A percentile compares a stretch with the other conserved stretches of the same genome.
Conservation (phyloP, 1,140 invertebrate genomes). For the Hydropsyche tenuis region DNA sequence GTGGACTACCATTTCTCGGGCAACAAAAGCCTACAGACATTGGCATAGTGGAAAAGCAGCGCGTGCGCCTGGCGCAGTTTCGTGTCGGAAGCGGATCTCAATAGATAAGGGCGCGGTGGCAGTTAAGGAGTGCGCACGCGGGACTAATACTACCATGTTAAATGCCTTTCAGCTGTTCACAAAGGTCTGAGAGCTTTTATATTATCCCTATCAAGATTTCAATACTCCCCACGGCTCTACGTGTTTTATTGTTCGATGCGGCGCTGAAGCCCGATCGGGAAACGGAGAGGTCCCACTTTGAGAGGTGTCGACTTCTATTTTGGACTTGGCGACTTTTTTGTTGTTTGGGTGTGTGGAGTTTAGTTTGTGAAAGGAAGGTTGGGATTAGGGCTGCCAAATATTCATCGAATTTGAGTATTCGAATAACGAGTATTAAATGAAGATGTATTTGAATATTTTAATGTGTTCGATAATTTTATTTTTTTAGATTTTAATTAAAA, state of each 20-base stretch:
- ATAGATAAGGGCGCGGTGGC: slow-evolving; percentile 25
- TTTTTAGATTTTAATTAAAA: no score
- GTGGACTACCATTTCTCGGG: no score
- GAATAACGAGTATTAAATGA: no score
- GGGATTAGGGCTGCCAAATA: no score
- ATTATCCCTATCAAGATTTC: slow-evolving; percentile 33
- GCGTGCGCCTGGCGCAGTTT: background rate
- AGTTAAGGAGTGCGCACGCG: slow-evolving; percentile 30
- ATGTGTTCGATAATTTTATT: no score
- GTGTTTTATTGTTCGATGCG: slow-evolving; percentile 26
- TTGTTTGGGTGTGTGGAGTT: no score
- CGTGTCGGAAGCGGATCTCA: slow-evolving; percentile 23
- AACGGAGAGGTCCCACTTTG: background rate
- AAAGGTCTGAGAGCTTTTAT: slow-evolving; percentile 22
- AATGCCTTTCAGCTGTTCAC: slow-evolving; percentile 31
- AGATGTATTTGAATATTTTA: no score
- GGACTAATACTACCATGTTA: slow-evolving; percentile 31
- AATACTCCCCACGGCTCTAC: slow-evolving; percentile 29
- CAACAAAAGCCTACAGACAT: background rate
- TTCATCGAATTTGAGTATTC: no score
- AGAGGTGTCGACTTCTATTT: no score
- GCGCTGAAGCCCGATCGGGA: background rate
- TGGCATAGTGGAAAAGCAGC: background rate
- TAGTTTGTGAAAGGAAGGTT: no score
- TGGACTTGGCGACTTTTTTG: no score